phyloP scores from a whole-genome alignment of 2,888 invertebrate species.

The Urechis unicinctus region DNA sequence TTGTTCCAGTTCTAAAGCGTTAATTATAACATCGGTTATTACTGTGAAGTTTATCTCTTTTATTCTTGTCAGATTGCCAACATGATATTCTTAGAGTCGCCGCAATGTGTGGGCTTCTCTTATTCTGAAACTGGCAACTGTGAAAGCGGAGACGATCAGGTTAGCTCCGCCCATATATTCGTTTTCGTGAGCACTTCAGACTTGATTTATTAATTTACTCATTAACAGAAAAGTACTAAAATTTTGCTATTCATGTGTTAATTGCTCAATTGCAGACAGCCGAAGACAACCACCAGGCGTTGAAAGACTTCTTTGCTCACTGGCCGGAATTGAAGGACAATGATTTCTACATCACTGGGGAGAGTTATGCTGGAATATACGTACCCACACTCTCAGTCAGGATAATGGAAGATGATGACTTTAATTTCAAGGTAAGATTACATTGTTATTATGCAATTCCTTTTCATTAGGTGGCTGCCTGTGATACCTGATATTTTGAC shows the following conservation, averaged over 20 bases:
- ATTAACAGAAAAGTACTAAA: no score
- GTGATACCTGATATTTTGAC: no score
- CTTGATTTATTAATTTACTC: no score
- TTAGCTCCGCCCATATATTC: conserved; percentile 11
- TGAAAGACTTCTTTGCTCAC: conserved; percentile 13
- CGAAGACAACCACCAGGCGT: conserved; percentile 10
- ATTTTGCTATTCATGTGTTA: neutral
- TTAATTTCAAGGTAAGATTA: conserved; percentile 13
- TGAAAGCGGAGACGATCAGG: conserved; percentile 38
- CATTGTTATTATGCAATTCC: no score
- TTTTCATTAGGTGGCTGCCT: no score
- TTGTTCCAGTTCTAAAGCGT: no score
- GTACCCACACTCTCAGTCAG: conserved; percentile 14
- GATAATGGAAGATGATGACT: conserved; percentile 9
- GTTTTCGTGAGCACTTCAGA: no score
- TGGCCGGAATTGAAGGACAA: conserved; percentile 12
- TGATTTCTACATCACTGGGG: conserved; percentile 14
- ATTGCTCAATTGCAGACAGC: conserved; percentile 10
- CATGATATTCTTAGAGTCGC: conserved; percentile 19
- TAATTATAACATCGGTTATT: no score
- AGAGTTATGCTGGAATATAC: conserved; percentile 18
- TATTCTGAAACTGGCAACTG: conserved; percentile 9
- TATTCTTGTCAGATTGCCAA: no score
- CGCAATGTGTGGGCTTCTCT: conserved; percentile 19
- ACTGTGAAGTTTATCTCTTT: no score